Evolutionary conservation across 2,888 invertebrate species (phyloP).

Genomic region (Drosophila leonis): DNA sequence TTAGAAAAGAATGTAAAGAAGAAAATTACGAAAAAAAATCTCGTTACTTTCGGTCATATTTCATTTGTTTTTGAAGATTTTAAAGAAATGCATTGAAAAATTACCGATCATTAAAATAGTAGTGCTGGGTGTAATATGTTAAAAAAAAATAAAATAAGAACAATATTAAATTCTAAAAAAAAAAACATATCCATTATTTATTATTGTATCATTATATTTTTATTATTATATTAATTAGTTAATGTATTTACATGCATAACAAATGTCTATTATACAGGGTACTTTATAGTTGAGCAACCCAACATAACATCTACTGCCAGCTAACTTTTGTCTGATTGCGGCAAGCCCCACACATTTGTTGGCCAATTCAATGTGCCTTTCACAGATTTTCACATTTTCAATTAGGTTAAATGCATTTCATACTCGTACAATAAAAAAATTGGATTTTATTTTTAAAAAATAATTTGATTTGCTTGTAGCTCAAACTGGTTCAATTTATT

Average conservation of each 20-base stretch:
- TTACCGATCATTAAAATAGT: too few relatives aligned
- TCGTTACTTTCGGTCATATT: too few relatives aligned
- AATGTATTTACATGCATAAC: not conserved
- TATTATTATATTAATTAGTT: too few relatives aligned
- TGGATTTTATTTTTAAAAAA: constrained; percentile 2
- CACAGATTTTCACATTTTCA: constrained; percentile 10
- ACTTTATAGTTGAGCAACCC: not conserved
- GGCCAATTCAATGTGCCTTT: not conserved
- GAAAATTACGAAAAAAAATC: too few relatives aligned
- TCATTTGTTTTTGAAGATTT: too few relatives aligned
- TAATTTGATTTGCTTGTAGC: constrained; percentile 10
- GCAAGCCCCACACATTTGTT: constrained; percentile 2
- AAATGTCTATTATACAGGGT: not conserved
- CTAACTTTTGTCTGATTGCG: constrained; percentile 1
- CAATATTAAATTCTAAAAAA: too few relatives aligned
- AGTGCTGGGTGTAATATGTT: too few relatives aligned
- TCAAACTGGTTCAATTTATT: constrained; percentile 3
- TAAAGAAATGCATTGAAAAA: too few relatives aligned
- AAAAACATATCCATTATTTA: too few relatives aligned
- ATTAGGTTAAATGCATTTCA: constrained; percentile 35
- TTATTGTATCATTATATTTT: too few relatives aligned
- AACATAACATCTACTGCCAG: not conserved
- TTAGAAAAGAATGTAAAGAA: too few relatives aligned
- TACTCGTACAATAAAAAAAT: not conserved
- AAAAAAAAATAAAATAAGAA: too few relatives aligned